Evolutionary conservation across 2,888 invertebrate genomes (phyloP).

Genomic region (Agrilus cyanescens): DNA sequence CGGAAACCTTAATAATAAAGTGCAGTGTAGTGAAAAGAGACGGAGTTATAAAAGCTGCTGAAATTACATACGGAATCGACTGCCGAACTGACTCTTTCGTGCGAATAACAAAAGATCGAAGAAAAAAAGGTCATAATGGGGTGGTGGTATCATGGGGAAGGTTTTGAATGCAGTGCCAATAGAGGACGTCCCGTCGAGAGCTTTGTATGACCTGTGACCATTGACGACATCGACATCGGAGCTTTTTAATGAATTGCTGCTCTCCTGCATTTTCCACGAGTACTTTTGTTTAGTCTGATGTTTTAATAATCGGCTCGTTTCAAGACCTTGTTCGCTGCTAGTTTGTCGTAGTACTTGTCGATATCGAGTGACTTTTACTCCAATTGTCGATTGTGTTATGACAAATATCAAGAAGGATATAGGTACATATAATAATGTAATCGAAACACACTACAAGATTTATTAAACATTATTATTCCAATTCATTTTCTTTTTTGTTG

Average conservation of each 20-base stretch:
- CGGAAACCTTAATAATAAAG: neutral
- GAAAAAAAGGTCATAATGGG: slow-evolving; percentile 30
- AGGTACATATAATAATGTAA: too few species aligned
- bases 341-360: too few species aligned
- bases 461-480: too few species aligned
- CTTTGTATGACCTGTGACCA: slow-evolving; percentile 28
- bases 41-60: slow-evolving; percentile 4
- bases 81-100: slow-evolving; percentile 6
- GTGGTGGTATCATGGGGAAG: slow-evolving; percentile 26
- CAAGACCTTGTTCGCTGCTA: too few species aligned
- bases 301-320: slow-evolving; percentile 5
- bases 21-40: slow-evolving; percentile 7
- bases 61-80: slow-evolving; percentile 3
- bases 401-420: too few species aligned
- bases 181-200: slow-evolving; percentile 27
- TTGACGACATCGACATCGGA: slow-evolving; percentile 31
- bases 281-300: slow-evolving; percentile 14
- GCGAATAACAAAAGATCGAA: slow-evolving; percentile 20
- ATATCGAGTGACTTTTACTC: too few species aligned
- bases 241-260: slow-evolving; percentile 12
- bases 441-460: too few species aligned
- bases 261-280: slow-evolving; percentile 11
- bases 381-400: too few species aligned
- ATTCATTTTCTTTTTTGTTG: too few species aligned
- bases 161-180: slow-evolving; percentile 27